These are phyloP conservation scores for Gadopsis bispinosus DNA, from an alignment of 2,797 vertebrate species.

Conservation along the genomic window DNA sequence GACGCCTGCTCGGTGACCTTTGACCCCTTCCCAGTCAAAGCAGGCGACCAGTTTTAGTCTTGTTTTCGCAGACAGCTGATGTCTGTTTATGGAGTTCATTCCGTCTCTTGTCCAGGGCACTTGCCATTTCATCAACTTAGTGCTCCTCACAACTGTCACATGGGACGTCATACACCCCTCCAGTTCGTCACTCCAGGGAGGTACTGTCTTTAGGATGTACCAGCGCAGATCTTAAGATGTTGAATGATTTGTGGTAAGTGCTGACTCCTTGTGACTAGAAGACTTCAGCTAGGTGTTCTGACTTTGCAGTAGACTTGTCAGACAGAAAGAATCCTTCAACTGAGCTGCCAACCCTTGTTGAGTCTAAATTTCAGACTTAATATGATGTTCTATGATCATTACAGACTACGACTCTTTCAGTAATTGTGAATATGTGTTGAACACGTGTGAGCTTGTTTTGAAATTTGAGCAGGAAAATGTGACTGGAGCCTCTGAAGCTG, in stretches of 20 bases:
- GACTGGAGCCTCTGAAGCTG: conserved; percentile 39
- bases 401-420: conserved; percentile 22
- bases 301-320: conserved; percentile 24
- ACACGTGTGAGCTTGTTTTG: conserved; percentile 6
- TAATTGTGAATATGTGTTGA: conserved; percentile 27
- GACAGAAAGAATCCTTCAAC: conserved; percentile 1
- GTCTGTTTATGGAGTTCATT: not conserved
- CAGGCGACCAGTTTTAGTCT: too few relatives aligned
- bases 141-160: conserved; percentile 21
- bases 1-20: not conserved
- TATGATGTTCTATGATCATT: conserved; percentile 30
- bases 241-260: conserved; percentile 36
- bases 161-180: conserved; percentile 23
- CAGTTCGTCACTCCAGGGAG: conserved; percentile 30
- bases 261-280: conserved; percentile 21
- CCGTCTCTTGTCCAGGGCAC: conserved; percentile 36
- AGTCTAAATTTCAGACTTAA: conserved; percentile 26
- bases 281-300: conserved; percentile 24
- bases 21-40: too few relatives aligned
- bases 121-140: conserved; percentile 47
- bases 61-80: not conserved
- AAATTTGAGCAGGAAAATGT: conserved; percentile 46
- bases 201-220: conserved; percentile 25
- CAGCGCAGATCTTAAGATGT: conserved; percentile 42
- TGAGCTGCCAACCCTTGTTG: conserved; percentile 17